phyloP scores from a whole-genome alignment of 1,140 invertebrate species.

The Temnothorax nylanderi region DNA sequence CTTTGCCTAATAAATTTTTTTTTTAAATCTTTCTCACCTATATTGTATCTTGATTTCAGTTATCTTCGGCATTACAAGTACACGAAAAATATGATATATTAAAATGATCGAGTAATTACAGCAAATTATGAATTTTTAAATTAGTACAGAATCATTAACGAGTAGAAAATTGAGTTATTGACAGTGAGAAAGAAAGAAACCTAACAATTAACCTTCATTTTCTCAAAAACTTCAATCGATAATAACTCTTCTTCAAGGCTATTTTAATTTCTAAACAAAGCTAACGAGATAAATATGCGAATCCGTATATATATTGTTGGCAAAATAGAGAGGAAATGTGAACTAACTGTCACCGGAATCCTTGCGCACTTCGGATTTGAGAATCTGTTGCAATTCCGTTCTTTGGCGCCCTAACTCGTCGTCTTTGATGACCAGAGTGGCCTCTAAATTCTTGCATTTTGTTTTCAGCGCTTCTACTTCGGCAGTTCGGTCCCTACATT shows the following conservation, averaged over 20 bases:
- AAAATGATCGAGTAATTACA: neutral
- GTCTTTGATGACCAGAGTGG: slow-evolving; percentile 68
- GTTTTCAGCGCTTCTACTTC: slow-evolving; percentile 82
- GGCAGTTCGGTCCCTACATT: slow-evolving; percentile 82
- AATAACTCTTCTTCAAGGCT: neutral
- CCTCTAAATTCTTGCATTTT: slow-evolving; percentile 79
- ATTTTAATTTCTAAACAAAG: neutral
- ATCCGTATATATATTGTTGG: neutral
- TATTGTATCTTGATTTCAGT: slow-evolving; percentile 65
- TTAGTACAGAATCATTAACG: neutral
- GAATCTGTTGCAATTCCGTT: slow-evolving; percentile 32
- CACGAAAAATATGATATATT: neutral
- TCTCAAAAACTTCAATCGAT: neutral
- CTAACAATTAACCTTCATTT: neutral
- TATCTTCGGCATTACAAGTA: slow-evolving; percentile 26
- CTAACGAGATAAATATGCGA: neutral
- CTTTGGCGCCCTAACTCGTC: slow-evolving; percentile 63
- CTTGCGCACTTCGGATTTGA: neutral
- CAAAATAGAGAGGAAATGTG: neutral
- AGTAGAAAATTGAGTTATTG: neutral
- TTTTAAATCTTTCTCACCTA: slow-evolving; percentile 71
- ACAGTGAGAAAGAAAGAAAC: neutral
- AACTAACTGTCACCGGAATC: slow-evolving; percentile 17
- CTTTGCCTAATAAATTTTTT: slow-evolving; percentile 62
- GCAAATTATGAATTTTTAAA: neutral